Evolutionary conservation across 2,888 invertebrate genomes (phyloP).

Genomic region (Pemphredon lugubris): DNA sequence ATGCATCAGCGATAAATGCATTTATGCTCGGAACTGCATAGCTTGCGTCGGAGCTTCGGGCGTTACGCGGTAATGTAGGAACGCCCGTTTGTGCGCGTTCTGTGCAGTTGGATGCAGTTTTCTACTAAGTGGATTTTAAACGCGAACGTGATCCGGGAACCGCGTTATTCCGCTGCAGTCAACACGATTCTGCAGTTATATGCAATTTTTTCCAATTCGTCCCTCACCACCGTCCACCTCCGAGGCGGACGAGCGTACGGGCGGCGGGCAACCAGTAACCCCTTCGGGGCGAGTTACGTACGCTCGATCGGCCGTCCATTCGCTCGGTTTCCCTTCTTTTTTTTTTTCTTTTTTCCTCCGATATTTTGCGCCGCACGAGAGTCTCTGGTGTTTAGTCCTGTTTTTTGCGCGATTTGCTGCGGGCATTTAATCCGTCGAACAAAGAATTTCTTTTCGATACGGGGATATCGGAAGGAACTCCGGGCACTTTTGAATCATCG

Average conservation of each 20-base stretch:
- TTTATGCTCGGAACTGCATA: slow-evolving; percentile 61
- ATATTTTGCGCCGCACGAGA: background rate
- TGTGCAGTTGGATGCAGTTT: slow-evolving; percentile 72
- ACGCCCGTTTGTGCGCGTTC: slow-evolving; percentile 6
- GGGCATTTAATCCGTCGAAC: slow-evolving; percentile 1
- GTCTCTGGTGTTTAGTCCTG: slow-evolving; percentile 6
- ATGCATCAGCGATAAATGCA: slow-evolving; percentile 71
- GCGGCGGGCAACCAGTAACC: slow-evolving; percentile 45
- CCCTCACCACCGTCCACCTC: slow-evolving; percentile 13
- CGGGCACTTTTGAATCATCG: too few species aligned
- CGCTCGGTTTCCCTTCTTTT: slow-evolving; percentile 8
- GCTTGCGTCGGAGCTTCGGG: slow-evolving; percentile 22
- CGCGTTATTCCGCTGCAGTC: slow-evolving; percentile 78
- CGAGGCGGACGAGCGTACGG: slow-evolving; percentile 11
- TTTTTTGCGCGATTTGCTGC: slow-evolving; percentile 14
- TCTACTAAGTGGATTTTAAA: slow-evolving; percentile 76
- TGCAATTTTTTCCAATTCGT: slow-evolving; percentile 64
- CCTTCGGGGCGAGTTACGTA: slow-evolving; percentile 64
- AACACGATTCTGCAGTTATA: slow-evolving; percentile 72
- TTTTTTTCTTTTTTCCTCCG: slow-evolving; percentile 1
- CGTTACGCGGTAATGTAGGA: slow-evolving; percentile 17
- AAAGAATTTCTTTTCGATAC: slow-evolving; percentile 1
- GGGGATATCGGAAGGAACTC: too few species aligned
- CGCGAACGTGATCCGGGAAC: slow-evolving; percentile 71
- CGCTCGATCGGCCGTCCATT: slow-evolving; percentile 62